phyloP scores from a whole-genome alignment of 2,797 vertebrate species.

The Sus cebifrons region DNA sequence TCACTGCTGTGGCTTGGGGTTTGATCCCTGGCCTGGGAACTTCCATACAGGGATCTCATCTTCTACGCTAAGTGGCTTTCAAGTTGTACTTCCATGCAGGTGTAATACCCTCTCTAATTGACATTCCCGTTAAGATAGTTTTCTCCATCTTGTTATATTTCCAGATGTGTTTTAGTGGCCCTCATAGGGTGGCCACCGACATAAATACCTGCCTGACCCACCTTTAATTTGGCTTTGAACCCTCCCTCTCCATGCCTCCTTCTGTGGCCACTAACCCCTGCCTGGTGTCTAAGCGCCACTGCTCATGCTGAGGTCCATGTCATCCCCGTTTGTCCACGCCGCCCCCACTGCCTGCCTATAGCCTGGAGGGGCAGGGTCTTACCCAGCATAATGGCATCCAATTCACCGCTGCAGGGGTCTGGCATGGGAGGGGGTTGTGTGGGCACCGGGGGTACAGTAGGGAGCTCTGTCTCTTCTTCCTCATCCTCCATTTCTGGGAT shows the following conservation, averaged over 20 bases:
- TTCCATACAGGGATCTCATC: not conserved
- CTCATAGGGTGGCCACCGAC: not conserved
- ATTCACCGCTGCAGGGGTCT: conserved; percentile 92
- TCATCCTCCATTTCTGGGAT: conserved; percentile 61
- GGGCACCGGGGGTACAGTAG: conserved; percentile 74
- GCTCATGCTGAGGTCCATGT: not conserved
- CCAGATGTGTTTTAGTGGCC: not conserved
- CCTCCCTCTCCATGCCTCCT: not conserved
- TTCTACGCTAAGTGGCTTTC: not conserved
- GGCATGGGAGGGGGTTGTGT: conserved; percentile 86
- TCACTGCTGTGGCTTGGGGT: too few relatives aligned
- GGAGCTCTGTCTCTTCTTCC: conserved; percentile 66
- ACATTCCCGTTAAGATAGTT: not conserved
- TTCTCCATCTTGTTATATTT: conserved; percentile 57
- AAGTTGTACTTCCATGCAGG: conserved; percentile 19
- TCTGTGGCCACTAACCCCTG: not conserved
- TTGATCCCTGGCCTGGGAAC: too few relatives aligned
- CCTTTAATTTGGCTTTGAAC: conserved; percentile 45
- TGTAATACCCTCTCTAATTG: not conserved
- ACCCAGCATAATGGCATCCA: conserved; percentile 95
- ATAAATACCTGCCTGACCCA: not conserved
- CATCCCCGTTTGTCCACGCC: conserved; percentile 46
- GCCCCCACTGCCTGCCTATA: not conserved
- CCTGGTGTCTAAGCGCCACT: not conserved
- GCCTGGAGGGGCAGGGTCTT: conserved; percentile 65